These are phyloP conservation scores for Callithrix jacchus DNA, from an alignment of 2,113 vertebrate species.

Conservation along the genomic window DNA sequence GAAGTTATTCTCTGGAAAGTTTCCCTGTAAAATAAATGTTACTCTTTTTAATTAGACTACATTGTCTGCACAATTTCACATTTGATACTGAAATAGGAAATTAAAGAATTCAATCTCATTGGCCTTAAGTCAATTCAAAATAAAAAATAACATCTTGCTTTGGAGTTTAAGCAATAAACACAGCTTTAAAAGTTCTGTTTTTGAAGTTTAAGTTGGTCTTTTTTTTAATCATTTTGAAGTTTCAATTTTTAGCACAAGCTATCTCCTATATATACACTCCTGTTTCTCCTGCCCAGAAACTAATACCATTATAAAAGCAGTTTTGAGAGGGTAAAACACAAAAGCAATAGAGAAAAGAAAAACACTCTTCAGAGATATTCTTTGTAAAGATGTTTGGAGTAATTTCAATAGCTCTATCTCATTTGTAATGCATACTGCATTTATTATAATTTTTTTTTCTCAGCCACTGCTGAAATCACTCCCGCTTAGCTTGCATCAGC, in stretches of 20 bases:
- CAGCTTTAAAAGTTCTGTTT: conserved; percentile 23
- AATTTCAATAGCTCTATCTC: not conserved
- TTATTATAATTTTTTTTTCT: not conserved
- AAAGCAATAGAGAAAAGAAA: not conserved
- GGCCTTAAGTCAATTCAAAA: conserved; percentile 56
- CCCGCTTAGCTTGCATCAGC: not conserved
- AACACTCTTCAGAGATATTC: not conserved
- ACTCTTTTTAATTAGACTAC: conserved; percentile 71
- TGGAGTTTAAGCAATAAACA: conserved; percentile 32
- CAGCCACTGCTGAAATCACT: not conserved
- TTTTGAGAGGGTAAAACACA: conserved; percentile 9
- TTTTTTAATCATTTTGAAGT: not conserved
- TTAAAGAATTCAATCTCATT: conserved; percentile 55
- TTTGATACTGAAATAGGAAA: conserved; percentile 52
- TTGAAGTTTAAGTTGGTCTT: not conserved
- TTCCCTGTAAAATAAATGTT: conserved; percentile 70
- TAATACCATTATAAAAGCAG: not conserved
- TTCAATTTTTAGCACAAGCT: not conserved
- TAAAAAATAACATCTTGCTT: conserved; percentile 42
- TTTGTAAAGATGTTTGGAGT: not conserved
- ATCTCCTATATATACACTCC: not conserved
- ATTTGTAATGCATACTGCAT: not conserved
- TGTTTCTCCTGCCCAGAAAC: not conserved
- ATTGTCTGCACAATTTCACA: conserved; percentile 67
- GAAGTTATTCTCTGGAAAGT: conserved; percentile 72